Evolutionary conservation across 2,888 invertebrate genomes (phyloP), one percentile per base, ranked within the genome.

Genomic region (Caenorhabditis auriculariae): DNA sequence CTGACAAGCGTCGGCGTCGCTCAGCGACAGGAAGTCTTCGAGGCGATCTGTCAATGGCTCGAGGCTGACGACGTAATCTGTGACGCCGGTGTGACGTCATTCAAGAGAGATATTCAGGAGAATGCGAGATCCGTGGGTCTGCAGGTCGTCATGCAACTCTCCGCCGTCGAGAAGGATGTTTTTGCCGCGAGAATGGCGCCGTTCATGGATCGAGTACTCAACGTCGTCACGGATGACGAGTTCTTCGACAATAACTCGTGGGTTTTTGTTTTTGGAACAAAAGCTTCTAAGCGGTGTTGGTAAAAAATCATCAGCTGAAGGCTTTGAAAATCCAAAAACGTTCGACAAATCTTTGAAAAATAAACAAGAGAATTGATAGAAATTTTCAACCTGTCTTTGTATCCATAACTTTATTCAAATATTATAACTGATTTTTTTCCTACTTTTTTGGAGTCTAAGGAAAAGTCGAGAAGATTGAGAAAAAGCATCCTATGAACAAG

Each of bases 1-100:
- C 82, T 94, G 17, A 78, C 75, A 50, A 80, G 81, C 61, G 80
- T 76, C 17, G 66, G 69, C 24, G 63, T 55, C 0, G 43, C 65
- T 3, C 54, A 67, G 4, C 59, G 68, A 47, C 62, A 65, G 32
- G 76, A 79, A 23, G 61, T 64, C 6, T 70, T 66, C 24, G 45
- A 71, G 44, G 72, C 69, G 3, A 59, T 68, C 9, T 67, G 57
- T 19, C 76, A 79, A 43, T 79, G 78, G 79, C 47, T 79, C 41
- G 53, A 58, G 37, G 51, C 69, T 6, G 62, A 69, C 26, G 72
- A 75, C 51, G 70, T 59, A 39, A 41, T 39, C 19, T 26, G 19
- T 19, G 26, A n/a, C 12, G 12, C 12, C 35, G 12, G 12, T 35
- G n/a, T 35, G 35, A 35, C 12, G 35, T 17, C 9, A 41, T 41